Conservation (phyloP, 1,140 invertebrate species). For the Cyrtorhinus lividipennis region DNA sequence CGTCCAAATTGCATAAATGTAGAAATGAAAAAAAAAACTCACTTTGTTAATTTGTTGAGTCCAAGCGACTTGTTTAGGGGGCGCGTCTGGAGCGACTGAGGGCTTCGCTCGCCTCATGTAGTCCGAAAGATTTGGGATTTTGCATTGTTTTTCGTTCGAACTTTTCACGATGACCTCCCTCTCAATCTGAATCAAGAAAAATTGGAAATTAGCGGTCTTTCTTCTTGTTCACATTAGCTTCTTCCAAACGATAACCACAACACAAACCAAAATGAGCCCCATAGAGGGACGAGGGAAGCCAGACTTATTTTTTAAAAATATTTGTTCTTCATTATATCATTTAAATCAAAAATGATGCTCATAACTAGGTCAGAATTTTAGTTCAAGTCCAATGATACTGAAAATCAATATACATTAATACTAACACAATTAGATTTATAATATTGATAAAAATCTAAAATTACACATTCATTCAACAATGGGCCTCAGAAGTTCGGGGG, state of each 20-base stretch:
- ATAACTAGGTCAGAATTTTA: too few species aligned
- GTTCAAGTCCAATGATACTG: too few species aligned
- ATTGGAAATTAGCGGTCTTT: not conserved
- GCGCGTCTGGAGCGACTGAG: slow-evolving; percentile 53
- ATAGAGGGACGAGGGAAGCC: too few species aligned
- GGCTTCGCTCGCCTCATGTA: slow-evolving; percentile 43
- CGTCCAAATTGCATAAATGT: not conserved
- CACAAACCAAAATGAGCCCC: not conserved
- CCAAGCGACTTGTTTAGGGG: slow-evolving; percentile 47
- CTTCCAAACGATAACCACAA: not conserved
- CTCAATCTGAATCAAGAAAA: slow-evolving; percentile 44
- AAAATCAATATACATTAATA: too few species aligned
- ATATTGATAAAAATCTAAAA: too few species aligned
- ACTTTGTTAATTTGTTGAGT: slow-evolving; percentile 28
- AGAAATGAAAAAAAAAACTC: slow-evolving; percentile 1
- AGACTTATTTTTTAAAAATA: too few species aligned
- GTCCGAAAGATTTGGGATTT: slow-evolving; percentile 56
- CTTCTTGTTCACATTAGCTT: not conserved
- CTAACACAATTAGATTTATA: too few species aligned
- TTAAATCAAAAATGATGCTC: too few species aligned
- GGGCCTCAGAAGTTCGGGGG: too few species aligned
- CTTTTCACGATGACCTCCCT: slow-evolving; percentile 48
- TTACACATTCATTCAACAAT: too few species aligned
- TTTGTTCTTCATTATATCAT: too few species aligned
- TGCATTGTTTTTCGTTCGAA: slow-evolving; percentile 53